A percentile compares a stretch with the other conserved stretches of the same genome.
phyloP scores from a whole-genome alignment of 2,113 vertebrate genomes.

The Potamarius usumacintae region DNA sequence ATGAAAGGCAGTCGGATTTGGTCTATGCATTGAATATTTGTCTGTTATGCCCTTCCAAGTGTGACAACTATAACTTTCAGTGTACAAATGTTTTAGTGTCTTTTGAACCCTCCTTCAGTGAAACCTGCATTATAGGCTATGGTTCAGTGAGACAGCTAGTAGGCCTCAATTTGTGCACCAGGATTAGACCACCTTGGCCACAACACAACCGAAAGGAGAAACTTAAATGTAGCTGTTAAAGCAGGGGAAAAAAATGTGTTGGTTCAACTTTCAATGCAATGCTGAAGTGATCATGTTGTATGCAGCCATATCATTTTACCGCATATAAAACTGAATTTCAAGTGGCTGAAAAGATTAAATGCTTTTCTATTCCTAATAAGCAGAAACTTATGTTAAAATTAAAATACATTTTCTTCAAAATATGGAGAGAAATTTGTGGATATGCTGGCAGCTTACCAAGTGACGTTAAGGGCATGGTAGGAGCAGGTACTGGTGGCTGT shows the following conservation, averaged over 20 bases:
- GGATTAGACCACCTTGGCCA: not conserved
- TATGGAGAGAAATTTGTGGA: not conserved
- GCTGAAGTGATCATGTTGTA: not conserved
- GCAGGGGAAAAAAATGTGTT: not conserved
- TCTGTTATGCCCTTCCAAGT: not conserved
- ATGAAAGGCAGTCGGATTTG: not conserved
- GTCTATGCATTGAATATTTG: not conserved
- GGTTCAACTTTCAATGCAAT: not conserved
- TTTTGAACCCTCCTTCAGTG: not conserved
- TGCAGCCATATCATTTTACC: not conserved
- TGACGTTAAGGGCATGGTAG: conserved; percentile 76
- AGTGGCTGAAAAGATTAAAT: not conserved
- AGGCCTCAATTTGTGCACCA: not conserved
- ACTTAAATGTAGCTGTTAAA: not conserved
- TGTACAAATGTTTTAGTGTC: not conserved
- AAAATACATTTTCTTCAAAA: not conserved
- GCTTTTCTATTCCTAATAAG: not conserved
- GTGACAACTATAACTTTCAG: not conserved
- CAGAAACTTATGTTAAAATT: not conserved
- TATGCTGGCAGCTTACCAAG: conserved; percentile 76
- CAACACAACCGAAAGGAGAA: not conserved
- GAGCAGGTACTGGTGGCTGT: conserved; percentile 82
- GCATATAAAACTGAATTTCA: not conserved
- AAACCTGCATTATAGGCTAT: not conserved
- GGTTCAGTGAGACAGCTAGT: not conserved